Conservation (phyloP, 2,888 invertebrate species). For the Agrotis segetum region DNA sequence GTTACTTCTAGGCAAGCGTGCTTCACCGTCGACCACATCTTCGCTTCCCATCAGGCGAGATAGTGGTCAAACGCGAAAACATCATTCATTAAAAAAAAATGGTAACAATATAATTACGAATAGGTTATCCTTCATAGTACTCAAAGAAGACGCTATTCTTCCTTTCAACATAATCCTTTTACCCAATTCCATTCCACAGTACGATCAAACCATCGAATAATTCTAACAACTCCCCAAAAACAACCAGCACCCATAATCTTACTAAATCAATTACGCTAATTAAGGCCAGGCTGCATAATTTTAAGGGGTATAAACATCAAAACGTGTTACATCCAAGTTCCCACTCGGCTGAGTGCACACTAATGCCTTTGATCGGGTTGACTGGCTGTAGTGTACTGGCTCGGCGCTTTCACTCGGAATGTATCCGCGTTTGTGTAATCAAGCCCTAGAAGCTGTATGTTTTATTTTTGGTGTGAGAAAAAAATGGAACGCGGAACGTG, state of each 20-base stretch:
- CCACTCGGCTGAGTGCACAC: slow-evolving; percentile 47
- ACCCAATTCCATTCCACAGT: not conserved
- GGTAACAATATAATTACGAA: too few species aligned
- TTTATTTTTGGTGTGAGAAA: slow-evolving; percentile 48
- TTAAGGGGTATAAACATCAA: slow-evolving; percentile 59
- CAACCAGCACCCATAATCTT: slow-evolving; percentile 18
- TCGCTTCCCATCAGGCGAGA: too few species aligned
- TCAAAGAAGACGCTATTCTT: not conserved
- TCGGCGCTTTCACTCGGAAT: slow-evolving; percentile 46
- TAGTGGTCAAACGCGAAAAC: too few species aligned
- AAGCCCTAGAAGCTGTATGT: slow-evolving; percentile 43
- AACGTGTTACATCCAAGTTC: slow-evolving; percentile 54
- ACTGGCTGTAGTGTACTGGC: slow-evolving; percentile 56
- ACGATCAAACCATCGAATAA: not conserved
- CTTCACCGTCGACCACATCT: too few species aligned
- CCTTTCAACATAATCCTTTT: not conserved
- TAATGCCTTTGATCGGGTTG: slow-evolving; percentile 64
- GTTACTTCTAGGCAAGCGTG: too few species aligned
- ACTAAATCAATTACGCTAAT: slow-evolving; percentile 52
- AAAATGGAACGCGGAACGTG: slow-evolving; percentile 38
- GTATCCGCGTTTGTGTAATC: slow-evolving; percentile 63
- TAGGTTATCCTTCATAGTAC: not conserved
- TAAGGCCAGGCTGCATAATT: slow-evolving; percentile 38
- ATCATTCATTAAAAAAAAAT: too few species aligned
- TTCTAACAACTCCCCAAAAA: slow-evolving; percentile 15